Conservation (phyloP, 2,797 vertebrate genomes). For the Kryptolebias ocellatus region DNA sequence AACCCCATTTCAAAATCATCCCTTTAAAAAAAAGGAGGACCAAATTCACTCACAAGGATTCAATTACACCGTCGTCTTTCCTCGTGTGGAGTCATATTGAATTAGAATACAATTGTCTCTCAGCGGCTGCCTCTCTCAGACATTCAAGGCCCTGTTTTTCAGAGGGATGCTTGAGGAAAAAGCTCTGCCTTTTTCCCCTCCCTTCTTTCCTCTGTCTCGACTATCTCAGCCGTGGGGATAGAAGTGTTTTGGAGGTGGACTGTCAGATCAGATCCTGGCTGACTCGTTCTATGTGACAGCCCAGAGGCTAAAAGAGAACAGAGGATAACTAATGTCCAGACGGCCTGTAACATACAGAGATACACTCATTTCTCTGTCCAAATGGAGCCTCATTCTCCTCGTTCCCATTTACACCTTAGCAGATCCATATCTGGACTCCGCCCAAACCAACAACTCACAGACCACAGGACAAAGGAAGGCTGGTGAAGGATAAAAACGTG, state of each 20-base stretch:
- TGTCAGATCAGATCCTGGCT: slow-evolving; percentile 75
- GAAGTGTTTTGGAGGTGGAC: slow-evolving; percentile 72
- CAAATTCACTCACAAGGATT: slow-evolving; percentile 33
- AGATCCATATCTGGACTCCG: slow-evolving; percentile 74
- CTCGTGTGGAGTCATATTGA: slow-evolving; percentile 51
- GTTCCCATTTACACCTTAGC: slow-evolving; percentile 66
- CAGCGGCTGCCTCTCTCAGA: slow-evolving; percentile 42
- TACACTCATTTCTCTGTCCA: slow-evolving; percentile 64
- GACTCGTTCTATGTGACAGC: slow-evolving; percentile 69
- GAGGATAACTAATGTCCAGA: slow-evolving; percentile 67
- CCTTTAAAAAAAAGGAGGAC: slow-evolving; percentile 37
- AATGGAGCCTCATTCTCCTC: slow-evolving; percentile 57
- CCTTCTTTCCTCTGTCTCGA: slow-evolving; percentile 56
- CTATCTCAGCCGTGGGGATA: slow-evolving; percentile 62
- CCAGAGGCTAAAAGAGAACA: slow-evolving; percentile 59
- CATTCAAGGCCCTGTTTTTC: slow-evolving; percentile 43
- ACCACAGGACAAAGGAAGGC: slow-evolving; percentile 42
- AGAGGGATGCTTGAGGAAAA: slow-evolving; percentile 41
- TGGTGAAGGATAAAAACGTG: slow-evolving; percentile 55
- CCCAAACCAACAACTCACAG: slow-evolving; percentile 58
- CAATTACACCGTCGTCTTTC: slow-evolving; percentile 42
- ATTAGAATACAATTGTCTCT: slow-evolving; percentile 49
- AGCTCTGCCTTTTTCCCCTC: slow-evolving; percentile 34
- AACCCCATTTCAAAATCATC: background rate
- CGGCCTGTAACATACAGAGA: slow-evolving; percentile 56